Evolutionary conservation across 2,888 invertebrate genomes (phyloP), one percentile per base, ranked within the genome.

Genomic region (Drosophila mulleri): DNA sequence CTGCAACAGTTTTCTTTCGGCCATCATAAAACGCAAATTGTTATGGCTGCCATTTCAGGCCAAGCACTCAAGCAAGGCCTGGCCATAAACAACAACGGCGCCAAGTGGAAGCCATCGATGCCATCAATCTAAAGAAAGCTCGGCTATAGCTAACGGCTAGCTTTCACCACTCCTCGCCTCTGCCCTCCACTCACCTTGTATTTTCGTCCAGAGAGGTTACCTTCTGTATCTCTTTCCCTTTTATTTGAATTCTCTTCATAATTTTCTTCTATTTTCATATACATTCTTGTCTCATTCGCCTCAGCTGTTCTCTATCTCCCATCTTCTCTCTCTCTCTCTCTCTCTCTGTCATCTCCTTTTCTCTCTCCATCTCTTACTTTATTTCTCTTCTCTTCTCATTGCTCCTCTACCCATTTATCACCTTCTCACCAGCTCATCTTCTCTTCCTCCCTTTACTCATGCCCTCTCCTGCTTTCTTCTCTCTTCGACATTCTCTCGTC

Each of bases 21-120:
- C 59, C 67, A 80, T 76, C 77, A 78, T 78, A 86, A 82, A 83
- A 86, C 78, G 67, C 69, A 86, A 83, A 86, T 86, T 78, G 78
- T 70, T 81, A 78, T 73, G 57, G 59, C 71, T 39, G 45, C 41
- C 23, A 67, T 62, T 76, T 18, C 47, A 57, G 62, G 41, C 48
- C 73, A 59, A 69, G 67, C 70, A 70, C 80, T 79, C 70, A 50
- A 32, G 32, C 37, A 75, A 75, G 80, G 70, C 60, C 39, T 39
- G 65, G 52, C 64, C 64, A 62, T 71, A 84, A 72, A 72, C 75
- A 71, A 63, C 64, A 42, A 29, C 47, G 56, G 63, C 68, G 58
- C 48, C 50, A 35, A 29, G 35, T 65, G 26, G 58, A 60, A 61
- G n/a, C 47, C 52, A 76, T 78, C 79, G 75, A 75, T 68, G 68